Percentiles rank a stretch among this genome's conserved stretches.
phyloP scores from a whole-genome alignment of 2,113 vertebrate species.

The Procapra przewalskii region DNA sequence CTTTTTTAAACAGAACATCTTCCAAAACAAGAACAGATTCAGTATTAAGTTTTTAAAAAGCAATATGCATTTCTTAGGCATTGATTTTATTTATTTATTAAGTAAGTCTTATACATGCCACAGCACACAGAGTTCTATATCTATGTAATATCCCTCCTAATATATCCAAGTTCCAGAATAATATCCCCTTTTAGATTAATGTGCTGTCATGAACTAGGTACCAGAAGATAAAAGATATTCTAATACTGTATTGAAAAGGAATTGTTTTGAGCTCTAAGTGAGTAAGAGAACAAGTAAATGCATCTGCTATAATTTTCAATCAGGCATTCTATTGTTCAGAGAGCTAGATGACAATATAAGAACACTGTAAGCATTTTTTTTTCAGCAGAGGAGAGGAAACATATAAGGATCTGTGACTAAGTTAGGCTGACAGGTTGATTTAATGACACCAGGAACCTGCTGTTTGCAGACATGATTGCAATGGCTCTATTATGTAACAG shows the following conservation, averaged over 20 bases:
- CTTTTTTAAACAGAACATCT: background rate
- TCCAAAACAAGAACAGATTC: background rate
- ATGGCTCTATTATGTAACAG: conserved; percentile 62
- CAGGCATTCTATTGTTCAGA: conserved; percentile 78
- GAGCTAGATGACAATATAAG: conserved; percentile 76
- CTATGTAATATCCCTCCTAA: background rate
- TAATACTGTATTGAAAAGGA: conserved; percentile 54
- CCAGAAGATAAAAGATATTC: conserved; percentile 56
- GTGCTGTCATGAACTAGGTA: conserved; percentile 62
- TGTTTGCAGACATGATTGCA: conserved; percentile 65
- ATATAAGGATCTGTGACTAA: conserved; percentile 65
- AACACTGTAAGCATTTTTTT: conserved; percentile 58
- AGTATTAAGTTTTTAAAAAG: background rate
- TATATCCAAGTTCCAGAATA: background rate
- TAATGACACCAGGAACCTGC: conserved; percentile 53
- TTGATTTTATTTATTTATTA: background rate
- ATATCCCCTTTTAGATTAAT: conserved; percentile 9
- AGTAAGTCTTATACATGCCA: background rate
- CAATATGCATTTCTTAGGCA: background rate
- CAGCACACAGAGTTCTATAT: background rate
- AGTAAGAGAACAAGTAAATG: conserved; percentile 56
- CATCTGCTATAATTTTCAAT: conserved; percentile 79
- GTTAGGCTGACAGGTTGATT: conserved; percentile 72
- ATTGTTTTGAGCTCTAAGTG: conserved; percentile 53
- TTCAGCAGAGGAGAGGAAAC: conserved; percentile 39